phyloP scores from a whole-genome alignment of 2,113 vertebrate genomes.

The Macrotus californicus region DNA sequence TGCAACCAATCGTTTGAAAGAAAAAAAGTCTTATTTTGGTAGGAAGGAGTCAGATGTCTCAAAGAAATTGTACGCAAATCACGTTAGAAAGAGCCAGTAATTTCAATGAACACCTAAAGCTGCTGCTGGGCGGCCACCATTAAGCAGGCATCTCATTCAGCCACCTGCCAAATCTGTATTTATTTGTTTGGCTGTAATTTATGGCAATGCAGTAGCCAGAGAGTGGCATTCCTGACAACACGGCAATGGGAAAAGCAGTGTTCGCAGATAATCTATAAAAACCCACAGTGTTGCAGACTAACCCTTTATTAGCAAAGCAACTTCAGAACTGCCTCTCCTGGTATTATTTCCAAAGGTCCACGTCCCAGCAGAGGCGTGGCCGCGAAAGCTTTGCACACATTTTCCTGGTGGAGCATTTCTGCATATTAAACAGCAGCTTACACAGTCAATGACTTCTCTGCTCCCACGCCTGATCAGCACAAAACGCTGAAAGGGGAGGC shows the following conservation, averaged over 20 bases:
- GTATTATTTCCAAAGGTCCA: constrained; percentile 69
- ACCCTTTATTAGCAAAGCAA: constrained; percentile 49
- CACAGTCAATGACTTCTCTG: constrained; percentile 82
- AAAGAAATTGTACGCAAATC: background rate
- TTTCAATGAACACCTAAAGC: constrained; percentile 23
- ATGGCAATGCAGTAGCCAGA: background rate
- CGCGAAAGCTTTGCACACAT: constrained; percentile 71
- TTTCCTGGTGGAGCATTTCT: constrained; percentile 82
- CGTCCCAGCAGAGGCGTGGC: constrained; percentile 68
- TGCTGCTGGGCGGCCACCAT: background rate
- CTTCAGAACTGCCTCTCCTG: constrained; percentile 51
- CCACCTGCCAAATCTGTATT: background rate
- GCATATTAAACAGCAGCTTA: constrained; percentile 91
- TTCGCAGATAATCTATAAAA: constrained; percentile 32
- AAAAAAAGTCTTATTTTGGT: constrained; percentile 35
- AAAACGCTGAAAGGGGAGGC: constrained; percentile 79
- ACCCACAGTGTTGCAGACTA: constrained; percentile 11
- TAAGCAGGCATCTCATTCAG: background rate
- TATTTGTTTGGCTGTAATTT: background rate
- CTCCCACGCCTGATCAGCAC: constrained; percentile 81
- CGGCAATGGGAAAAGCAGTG: constrained; percentile 3
- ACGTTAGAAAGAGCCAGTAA: constrained; percentile 3
- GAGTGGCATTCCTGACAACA: background rate
- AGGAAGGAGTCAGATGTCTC: background rate
- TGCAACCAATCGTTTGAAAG: background rate